Base-by-base conservation (phyloP, 2,888 invertebrate genomes). In the Eurytoma californica region DNA sequence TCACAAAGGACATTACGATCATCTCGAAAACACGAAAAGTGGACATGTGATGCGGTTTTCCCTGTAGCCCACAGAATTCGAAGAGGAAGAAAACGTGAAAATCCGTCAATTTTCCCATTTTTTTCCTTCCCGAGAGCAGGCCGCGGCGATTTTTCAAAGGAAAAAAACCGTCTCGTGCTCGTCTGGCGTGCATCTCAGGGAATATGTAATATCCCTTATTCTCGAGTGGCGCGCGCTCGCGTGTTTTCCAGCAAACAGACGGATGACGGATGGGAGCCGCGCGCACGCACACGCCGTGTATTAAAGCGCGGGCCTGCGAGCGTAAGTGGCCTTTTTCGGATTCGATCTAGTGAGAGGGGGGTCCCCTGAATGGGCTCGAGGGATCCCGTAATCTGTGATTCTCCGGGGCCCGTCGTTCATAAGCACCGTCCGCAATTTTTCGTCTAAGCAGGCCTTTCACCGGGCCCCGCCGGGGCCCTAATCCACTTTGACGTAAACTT, bases 341-440 rank as follows among this genome's bases (percentile, higher is more conserved):
- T 49, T 55, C 57, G 18, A 20, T 18, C 30, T 55, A 39, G 39
- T 49, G 47, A 58, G 57, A 18, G 14, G 58, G 58, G 20, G 16
- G 14, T 28, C 9, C 51, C 53, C 24, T 24, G 24, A 76, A 76
- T 80, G 76, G 78, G 51, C 58, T 13, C 60, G 39, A 63, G 30
- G 69, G 57, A 77, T 82, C 85, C 84, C 81, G 81, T 88, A 87
- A 88, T 88, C 88, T 84, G 85, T 85, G 87, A 88, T 88, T 86
- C 85, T 86, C 85, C 80, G 83, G 16, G 83, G 16, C 16, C 72
- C 83, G 72, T 81, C 47, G 79, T 80, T 55, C 58, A 72, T 47
- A 63, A 76, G 60, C 70, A 80, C 79, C 80, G 80, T 12, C 77
- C 68, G 67, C 87, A 86, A 88, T 86, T 87, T 87, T 82, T 85